Percentiles rank a stretch among this genome's conserved stretches.
These are phyloP conservation scores for Chunga burmeisteri DNA, from an alignment of 2,113 vertebrate species.

Conservation along the genomic window DNA sequence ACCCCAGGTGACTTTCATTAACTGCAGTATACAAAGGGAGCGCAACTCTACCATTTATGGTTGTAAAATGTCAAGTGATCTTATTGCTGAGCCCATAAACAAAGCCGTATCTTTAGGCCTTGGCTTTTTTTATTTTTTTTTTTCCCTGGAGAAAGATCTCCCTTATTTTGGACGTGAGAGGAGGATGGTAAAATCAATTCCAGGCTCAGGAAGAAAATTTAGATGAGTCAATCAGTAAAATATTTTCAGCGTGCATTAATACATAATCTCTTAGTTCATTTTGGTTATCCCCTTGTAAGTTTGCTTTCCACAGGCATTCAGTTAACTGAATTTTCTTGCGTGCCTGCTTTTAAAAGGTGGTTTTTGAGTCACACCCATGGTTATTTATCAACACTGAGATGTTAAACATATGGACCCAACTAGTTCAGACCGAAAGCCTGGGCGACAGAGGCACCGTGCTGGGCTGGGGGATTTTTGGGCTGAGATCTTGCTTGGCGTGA, in stretches of 20 bases:
- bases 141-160: background rate
- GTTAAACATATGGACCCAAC: background rate
- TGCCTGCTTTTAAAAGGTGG: background rate
- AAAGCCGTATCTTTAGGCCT: slow-evolving; percentile 17
- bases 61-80: slow-evolving; percentile 52
- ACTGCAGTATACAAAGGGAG: slow-evolving; percentile 17
- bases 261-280: background rate
- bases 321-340: background rate
- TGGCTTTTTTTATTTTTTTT: background rate
- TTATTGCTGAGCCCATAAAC: slow-evolving; percentile 18
- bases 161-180: background rate
- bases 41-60: slow-evolving; percentile 77
- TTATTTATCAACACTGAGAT: background rate
- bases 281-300: background rate
- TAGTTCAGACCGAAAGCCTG: background rate
- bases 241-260: background rate
- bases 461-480: background rate
- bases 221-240: background rate
- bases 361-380: background rate
- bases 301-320: background rate
- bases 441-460: rapidly evolving
- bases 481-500: background rate
- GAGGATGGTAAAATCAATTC: background rate
- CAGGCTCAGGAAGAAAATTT: background rate
- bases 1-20: slow-evolving; percentile 68